Evolutionary conservation across 2,888 invertebrate genomes (phyloP), one percentile per base, ranked within the genome.

Genomic region (Drosophila anomelani): DNA sequence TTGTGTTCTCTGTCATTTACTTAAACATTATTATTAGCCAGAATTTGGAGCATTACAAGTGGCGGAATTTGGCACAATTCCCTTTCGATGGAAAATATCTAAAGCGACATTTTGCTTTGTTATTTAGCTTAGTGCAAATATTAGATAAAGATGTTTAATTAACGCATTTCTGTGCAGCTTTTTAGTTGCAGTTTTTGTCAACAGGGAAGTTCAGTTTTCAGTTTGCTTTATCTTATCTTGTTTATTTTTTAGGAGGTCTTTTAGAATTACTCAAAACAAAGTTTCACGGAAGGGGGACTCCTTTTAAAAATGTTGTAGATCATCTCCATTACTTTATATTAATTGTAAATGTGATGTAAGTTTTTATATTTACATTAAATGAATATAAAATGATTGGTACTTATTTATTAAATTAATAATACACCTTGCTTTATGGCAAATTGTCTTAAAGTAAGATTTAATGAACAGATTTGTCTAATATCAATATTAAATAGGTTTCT

Each of bases 1-100:
- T 26, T 51, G n/a, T 47, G 20, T 39, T 60, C 10, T 34, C 17
- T 41, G 10, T 23, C n/a, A 38, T 39, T 63, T 39, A 6, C 4
- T 15, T 32, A 20, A 57, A 8, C 5, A n/a, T 29, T 29, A 47
- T 44, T 57, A 23, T 51, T 51, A 51, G 15, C 51, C 34, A 20
- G 51, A 51, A 51, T 3, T 49, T 51, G 20, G 20, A 17, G 17
- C 32, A 13, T 20, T 20, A 1, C 1, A 17, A 32, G 20, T 20
- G 9, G 13, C 13, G 34, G 20, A 20, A 20, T 34, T 34, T 51
- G 29, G 29, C 29, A 29, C n/a, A 29, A 15, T 8, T 26, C 15
- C 4, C 9, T n/a, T 43, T 2, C 2, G 17, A 1, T 41, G 41
- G 12, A 39, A 8, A 39, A 39, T n/a, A n/a, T n/a, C 9, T 4